A percentile compares a stretch with the other conserved stretches of the same genome.
These are phyloP conservation scores for Scaptomyza pallida DNA, from an alignment of 1,140 invertebrate genomes.

Conservation along the genomic window DNA sequence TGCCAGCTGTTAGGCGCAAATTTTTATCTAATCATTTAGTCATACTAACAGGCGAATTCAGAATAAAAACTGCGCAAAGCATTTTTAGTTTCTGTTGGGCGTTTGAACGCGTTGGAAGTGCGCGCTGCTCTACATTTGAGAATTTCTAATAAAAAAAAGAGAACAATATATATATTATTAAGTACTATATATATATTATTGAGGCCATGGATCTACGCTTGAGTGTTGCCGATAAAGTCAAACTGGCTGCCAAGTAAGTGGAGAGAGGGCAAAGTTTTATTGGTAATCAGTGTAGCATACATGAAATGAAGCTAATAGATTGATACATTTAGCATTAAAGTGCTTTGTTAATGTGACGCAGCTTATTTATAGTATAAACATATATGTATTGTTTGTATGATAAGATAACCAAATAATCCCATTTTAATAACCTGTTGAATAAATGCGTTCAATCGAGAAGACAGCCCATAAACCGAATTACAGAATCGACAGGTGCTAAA, in stretches of 20 bases:
- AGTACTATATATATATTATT: neutral
- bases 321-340: neutral
- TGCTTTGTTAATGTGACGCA: neutral
- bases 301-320: neutral
- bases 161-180: slow-evolving; percentile 16
- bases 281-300: neutral
- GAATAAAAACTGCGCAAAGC: slow-evolving; percentile 19
- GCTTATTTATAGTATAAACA: neutral
- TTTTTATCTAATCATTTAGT: slow-evolving; percentile 45
- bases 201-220: slow-evolving; percentile 55
- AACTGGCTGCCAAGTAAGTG: slow-evolving; percentile 62
- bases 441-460: neutral
- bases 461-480: too few relatives aligned
- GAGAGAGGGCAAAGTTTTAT: neutral
- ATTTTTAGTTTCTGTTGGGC: slow-evolving; percentile 59
- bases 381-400: neutral
- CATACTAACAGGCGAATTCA: slow-evolving; percentile 37
- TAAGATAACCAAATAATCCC: slow-evolving; percentile 11
- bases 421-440: neutral
- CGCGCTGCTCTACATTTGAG: slow-evolving; percentile 49
- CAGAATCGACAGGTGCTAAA: too few relatives aligned
- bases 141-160: slow-evolving; percentile 14
- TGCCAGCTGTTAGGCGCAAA: slow-evolving; percentile 49
- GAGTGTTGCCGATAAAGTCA: slow-evolving; percentile 59
- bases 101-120: slow-evolving; percentile 61